Evolutionary conservation across 2,113 vertebrate genomes (phyloP).

Genomic region (Catharus fuscescens): DNA sequence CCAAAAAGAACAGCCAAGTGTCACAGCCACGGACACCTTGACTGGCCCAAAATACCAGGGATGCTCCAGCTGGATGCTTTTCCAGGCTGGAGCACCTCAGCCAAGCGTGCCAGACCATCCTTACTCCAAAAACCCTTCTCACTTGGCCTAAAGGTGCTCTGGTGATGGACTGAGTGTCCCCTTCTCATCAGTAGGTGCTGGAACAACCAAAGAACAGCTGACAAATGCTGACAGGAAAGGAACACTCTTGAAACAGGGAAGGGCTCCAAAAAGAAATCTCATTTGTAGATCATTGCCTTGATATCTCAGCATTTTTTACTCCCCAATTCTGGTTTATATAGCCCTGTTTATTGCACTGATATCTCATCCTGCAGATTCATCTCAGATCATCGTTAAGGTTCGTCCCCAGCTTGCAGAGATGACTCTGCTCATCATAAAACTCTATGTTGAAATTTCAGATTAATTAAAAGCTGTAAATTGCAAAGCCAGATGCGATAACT

Average conservation of each 20-base stretch:
- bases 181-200: neutral
- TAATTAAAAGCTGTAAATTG: constrained; percentile 76
- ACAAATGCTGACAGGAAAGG: neutral
- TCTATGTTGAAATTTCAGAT: constrained; percentile 59
- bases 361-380: constrained; percentile 51
- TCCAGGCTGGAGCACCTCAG: neutral
- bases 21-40: fast-evolving
- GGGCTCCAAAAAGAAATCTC: neutral
- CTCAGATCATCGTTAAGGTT: neutral
- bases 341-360: constrained; percentile 17
- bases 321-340: neutral
- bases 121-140: fast-evolving
- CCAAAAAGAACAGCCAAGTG: neutral
- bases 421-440: constrained; percentile 55
- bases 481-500: constrained; percentile 13
- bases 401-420: constrained; percentile 53
- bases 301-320: neutral
- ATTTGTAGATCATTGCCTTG: neutral
- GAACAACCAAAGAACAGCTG: neutral
- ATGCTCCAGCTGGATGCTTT: neutral
- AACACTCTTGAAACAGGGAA: neutral
- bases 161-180: fast-evolving
- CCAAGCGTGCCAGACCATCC: neutral
- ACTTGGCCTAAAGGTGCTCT: neutral
- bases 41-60: neutral